These are phyloP conservation scores for Galeruca laticollis DNA, from an alignment of 2,888 invertebrate species.

Conservation along the genomic window DNA sequence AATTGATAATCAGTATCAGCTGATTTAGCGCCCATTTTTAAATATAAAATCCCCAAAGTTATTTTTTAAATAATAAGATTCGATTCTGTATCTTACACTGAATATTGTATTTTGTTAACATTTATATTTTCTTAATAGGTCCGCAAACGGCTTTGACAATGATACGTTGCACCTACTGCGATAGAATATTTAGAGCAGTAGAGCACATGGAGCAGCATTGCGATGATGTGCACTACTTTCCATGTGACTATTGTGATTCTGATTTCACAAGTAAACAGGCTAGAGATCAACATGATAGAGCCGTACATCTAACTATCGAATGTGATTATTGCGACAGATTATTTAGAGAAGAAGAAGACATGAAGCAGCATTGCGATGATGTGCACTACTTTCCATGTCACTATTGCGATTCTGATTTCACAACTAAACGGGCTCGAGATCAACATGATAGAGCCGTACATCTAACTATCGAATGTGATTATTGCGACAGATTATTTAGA, in stretches of 20 bases:
- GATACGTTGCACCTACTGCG: constrained; percentile 21
- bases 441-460: constrained; percentile 1
- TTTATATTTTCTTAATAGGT: no score
- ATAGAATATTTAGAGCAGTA: constrained; percentile 3
- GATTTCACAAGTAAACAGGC: background rate
- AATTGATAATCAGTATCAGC: no score
- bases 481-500: constrained; percentile 16
- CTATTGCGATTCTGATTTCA: background rate
- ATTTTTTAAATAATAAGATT: no score
- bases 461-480: no score
- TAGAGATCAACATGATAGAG: background rate
- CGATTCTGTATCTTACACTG: no score
- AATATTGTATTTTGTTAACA: no score
- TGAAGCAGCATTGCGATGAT: constrained; percentile 2
- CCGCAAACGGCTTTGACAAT: no score
- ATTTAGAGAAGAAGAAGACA: constrained; percentile 6
- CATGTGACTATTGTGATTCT: constrained; percentile 8
- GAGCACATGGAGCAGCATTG: constrained; percentile 11
- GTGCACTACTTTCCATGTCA: constrained; percentile 14
- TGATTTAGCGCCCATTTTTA: no score
- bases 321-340: constrained; percentile 17
- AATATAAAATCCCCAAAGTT: no score
- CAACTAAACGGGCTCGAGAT: background rate
- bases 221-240: constrained; percentile 7
- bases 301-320: constrained; percentile 5